Evolutionary conservation across 2,888 invertebrate genomes (phyloP).

Genomic region (Oxyscelio sp.): DNA sequence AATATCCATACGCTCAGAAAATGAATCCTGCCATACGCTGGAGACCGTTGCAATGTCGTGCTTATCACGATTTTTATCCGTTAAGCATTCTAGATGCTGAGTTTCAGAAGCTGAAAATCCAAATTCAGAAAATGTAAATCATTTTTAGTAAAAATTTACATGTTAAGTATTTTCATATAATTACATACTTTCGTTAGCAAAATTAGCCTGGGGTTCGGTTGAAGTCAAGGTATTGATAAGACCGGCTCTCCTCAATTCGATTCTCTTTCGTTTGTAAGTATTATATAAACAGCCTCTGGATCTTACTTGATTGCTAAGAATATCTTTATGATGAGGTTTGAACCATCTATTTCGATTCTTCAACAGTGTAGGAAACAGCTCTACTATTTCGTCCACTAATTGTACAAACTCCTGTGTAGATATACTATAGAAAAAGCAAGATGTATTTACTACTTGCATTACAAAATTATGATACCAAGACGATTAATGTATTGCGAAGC

Average conservation of each 20-base stretch:
- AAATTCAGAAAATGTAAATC: neutral
- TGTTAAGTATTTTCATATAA: neutral
- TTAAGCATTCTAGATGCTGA: constrained; percentile 21
- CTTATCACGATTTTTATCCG: constrained; percentile 27
- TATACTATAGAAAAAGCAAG: constrained; percentile 9
- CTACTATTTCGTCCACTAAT: constrained; percentile 12
- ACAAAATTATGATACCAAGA: too few species aligned
- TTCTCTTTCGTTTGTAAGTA: constrained; percentile 24
- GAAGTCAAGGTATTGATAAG: neutral
- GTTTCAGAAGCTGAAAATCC: constrained; percentile 10
- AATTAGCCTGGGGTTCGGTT: neutral
- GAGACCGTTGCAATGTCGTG: constrained; percentile 38
- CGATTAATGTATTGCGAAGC: too few species aligned
- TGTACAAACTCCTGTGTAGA: constrained; percentile 9
- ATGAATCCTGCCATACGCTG: constrained; percentile 27
- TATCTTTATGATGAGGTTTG: constrained; percentile 11
- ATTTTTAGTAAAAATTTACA: constrained; percentile 9
- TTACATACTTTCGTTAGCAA: constrained; percentile 11
- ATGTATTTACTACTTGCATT: too few species aligned
- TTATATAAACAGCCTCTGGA: constrained; percentile 31
- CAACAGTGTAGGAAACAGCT: constrained; percentile 24
- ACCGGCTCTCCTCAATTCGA: constrained; percentile 8
- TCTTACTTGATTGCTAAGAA: constrained; percentile 19
- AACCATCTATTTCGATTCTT: constrained; percentile 20
- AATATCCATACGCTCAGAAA: constrained; percentile 11